phyloP scores from a whole-genome alignment of 2,888 invertebrate genomes.

The Meteorus cinctellus region DNA sequence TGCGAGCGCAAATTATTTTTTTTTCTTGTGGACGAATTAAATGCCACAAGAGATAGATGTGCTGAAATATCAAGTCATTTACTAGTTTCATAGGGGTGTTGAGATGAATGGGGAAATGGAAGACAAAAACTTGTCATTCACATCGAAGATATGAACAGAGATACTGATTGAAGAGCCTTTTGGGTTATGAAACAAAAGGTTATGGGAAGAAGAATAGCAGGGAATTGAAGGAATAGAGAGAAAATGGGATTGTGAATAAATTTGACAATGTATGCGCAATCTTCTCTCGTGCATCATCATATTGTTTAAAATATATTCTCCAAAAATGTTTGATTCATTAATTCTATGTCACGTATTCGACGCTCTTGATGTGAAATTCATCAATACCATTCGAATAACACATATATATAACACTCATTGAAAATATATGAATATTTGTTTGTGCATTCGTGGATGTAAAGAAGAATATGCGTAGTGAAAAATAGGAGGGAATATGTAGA shows the following conservation, averaged over 20 bases:
- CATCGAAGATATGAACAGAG: conserved; percentile 3
- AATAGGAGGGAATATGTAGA: not conserved
- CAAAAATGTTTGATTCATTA: too few species aligned
- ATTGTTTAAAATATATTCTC: too few species aligned
- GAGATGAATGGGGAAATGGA: not conserved
- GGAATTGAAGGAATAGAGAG: not conserved
- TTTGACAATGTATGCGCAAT: not conserved
- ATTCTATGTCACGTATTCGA: too few species aligned
- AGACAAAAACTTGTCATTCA: conserved; percentile 15
- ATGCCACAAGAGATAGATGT: conserved; percentile 6
- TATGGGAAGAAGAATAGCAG: not conserved
- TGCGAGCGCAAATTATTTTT: conserved; percentile 55
- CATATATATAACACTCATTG: not conserved
- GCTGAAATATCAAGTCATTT: not conserved
- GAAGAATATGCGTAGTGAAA: not conserved
- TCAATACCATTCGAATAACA: too few species aligned
- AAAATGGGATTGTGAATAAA: not conserved
- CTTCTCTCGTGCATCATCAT: too few species aligned
- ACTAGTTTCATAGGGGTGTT: not conserved
- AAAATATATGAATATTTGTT: not conserved
- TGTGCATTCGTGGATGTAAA: not conserved
- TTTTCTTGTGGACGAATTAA: conserved; percentile 34
- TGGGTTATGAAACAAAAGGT: not conserved
- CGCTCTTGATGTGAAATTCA: too few species aligned
- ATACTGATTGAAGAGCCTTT: not conserved